Evolutionary conservation across 2,888 invertebrate species (phyloP), one percentile per base, ranked within the genome.

Genomic region (Mesochorus sp.): DNA sequence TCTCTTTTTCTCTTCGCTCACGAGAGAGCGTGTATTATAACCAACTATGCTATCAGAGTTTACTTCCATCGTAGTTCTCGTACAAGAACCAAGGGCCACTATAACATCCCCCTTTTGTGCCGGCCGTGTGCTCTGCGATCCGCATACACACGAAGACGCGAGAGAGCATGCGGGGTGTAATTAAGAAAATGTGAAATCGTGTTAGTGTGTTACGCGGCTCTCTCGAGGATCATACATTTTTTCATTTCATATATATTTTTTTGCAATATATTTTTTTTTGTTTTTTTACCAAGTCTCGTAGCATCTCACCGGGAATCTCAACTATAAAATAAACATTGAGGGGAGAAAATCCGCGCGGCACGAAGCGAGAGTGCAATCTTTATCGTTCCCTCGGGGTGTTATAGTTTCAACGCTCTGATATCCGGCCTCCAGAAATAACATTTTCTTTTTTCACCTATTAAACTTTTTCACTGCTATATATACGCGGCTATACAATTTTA

Each of bases 151-250:
- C n/a, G n/a, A n/a, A n/a, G 26, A 2, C 42, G 24, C 21, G 55
- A 10, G 6, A 12, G 24, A 14, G 31, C 21, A 49, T 47, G 42
- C 51, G 39, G 72, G 26, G 67, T 61, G 67, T 68, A 73, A 77
- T 73, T 59, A 82, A 81, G 59, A 80, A 80, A 77, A 67, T 71
- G 49, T 73, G 77, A 81, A 86, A 86, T 76, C 80, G 81, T 86
- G 84, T 82, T 83, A 86, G 83, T 84, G 70, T 86, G 86, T 81
- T 86, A 84, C 67, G 64, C 67, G 59, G 53, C 53, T 66, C 21
- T 64, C 14, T 31, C 21, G 49, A 24, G 47, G 5, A 49, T 44
- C 19, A n/a, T 4, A 8, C 8, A 17, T 14, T 8, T 53, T 49
- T 24, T 3, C 24, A 10, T 24, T 1, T 67, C 21, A 28, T 14